Base-by-base conservation (phyloP, 2,113 vertebrate genomes). In the Takifugu flavidus region DNA sequence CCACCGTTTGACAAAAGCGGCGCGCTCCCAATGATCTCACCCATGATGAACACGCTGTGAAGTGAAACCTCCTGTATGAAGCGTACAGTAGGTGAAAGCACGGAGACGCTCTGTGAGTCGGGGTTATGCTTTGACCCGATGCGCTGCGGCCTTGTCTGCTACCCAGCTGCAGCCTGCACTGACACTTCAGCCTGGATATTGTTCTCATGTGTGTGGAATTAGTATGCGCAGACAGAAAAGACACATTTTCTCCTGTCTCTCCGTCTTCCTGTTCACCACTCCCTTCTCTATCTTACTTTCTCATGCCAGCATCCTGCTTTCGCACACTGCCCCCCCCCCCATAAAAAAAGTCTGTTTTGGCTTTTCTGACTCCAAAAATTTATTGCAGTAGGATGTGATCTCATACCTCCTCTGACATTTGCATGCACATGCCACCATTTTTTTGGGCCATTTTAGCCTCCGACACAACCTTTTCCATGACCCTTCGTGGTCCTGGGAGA, bases 311-410 rank as follows among this genome's bases (percentile, higher is more conserved):
- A 43, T 62, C 27, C 49, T 28, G 29, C 44, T 29, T 57, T 51
- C 39, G 14, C 5, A 2, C 13, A 25, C 14, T 7, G 5, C 14
- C 20, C 52, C 26, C 14, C 20, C 26, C 11, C 55, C 50, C 31
- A 34, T 6, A 34, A 4, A 34, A 25, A 10, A 25, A 29, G 5
- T 55, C 43, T 53, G 39, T 29, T 13, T 52, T 28, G 44, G 26
- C 20, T 25, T 68, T 15, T 68, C 51, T 56, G 63, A 49, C 62
- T 28, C 53, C 61, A 62, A 63, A 53, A 55, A 25, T 74, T 82
- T 70, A 47, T 77, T 55, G 29, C 82, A 47, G 72, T 47, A 72
- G 74, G 77, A 80, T 83, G 80, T 80, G 82, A 86, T 85, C 70
- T 85, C 75, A 72, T 77, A 79, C 74, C 68, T 25, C 71, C 62